A percentile compares a stretch with the other conserved stretches of the same genome.
phyloP scores from a whole-genome alignment of 2,888 invertebrate genomes.

The Dysmachus trigonus region DNA sequence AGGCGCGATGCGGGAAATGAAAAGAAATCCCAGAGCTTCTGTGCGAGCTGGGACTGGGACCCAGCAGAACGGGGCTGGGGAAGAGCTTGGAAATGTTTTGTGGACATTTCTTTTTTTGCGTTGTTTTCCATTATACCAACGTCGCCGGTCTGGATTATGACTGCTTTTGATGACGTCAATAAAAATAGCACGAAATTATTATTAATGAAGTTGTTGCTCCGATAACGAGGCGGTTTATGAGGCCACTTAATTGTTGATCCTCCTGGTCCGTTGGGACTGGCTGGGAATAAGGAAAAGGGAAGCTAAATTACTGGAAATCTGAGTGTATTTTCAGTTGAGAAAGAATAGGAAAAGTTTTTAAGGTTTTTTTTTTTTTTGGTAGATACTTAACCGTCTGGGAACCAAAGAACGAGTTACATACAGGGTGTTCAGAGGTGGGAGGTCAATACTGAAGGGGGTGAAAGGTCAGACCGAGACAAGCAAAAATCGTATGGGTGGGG shows the following conservation, averaged over 20 bases:
- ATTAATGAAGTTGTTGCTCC: constrained; percentile 24
- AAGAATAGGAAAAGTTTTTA: background rate
- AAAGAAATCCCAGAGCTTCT: background rate
- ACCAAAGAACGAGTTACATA: background rate
- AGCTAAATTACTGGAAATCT: background rate
- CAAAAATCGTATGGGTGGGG: too few species aligned
- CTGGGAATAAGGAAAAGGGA: background rate
- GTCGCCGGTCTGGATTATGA: constrained; percentile 16
- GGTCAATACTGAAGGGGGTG: too few species aligned
- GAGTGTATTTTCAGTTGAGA: background rate
- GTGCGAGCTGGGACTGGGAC: background rate
- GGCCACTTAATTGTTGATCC: background rate
- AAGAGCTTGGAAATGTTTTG: background rate
- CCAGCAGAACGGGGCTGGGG: background rate
- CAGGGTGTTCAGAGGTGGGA: too few species aligned
- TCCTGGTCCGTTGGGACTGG: background rate
- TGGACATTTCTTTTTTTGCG: constrained; percentile 13
- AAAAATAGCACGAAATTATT: constrained; percentile 23
- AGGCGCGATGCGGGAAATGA: background rate
- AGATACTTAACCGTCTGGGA: background rate
- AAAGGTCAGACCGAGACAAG: too few species aligned
- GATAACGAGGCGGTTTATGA: background rate
- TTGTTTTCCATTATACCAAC: background rate
- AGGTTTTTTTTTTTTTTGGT: background rate
- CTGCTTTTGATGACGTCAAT: constrained; percentile 33